These are phyloP conservation scores for Opisthocomus hoazin DNA, from an alignment of 2,113 vertebrate genomes.

Conservation along the genomic window DNA sequence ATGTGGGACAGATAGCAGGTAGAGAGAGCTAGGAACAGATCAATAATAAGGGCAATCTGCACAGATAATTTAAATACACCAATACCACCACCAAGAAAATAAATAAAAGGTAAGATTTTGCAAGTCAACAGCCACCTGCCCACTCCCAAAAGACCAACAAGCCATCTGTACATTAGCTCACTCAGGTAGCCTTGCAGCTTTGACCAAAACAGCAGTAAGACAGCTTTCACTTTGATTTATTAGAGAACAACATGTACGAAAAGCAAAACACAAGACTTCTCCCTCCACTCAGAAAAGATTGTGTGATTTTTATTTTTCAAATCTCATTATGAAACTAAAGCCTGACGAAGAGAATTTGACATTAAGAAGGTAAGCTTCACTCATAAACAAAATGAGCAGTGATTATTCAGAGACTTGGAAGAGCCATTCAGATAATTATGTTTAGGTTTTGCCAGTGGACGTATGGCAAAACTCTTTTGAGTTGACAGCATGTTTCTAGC, in stretches of 20 bases:
- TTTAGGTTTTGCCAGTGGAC: not conserved
- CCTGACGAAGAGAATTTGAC: not conserved
- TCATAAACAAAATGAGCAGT: not conserved
- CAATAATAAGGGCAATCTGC: not conserved
- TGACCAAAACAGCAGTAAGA: not conserved
- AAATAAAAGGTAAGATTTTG: not conserved
- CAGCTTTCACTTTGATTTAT: not conserved
- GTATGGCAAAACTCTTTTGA: not conserved
- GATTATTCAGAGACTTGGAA: not conserved
- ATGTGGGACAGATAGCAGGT: rapidly evolving
- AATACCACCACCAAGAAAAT: not conserved
- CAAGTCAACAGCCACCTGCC: not conserved
- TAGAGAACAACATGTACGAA: not conserved
- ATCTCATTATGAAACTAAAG: not conserved
- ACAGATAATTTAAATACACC: not conserved
- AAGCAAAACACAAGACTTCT: not conserved
- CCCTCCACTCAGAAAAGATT: not conserved
- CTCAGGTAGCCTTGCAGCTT: not conserved
- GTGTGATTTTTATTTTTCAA: not conserved
- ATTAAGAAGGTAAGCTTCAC: not conserved
- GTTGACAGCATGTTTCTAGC: not conserved
- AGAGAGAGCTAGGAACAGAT: not conserved
- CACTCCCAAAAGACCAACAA: not conserved
- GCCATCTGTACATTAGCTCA: not conserved
- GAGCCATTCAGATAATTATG: not conserved